Evolutionary conservation across 2,888 invertebrate genomes (phyloP).

Genomic region (Trachelus iudaicus): DNA sequence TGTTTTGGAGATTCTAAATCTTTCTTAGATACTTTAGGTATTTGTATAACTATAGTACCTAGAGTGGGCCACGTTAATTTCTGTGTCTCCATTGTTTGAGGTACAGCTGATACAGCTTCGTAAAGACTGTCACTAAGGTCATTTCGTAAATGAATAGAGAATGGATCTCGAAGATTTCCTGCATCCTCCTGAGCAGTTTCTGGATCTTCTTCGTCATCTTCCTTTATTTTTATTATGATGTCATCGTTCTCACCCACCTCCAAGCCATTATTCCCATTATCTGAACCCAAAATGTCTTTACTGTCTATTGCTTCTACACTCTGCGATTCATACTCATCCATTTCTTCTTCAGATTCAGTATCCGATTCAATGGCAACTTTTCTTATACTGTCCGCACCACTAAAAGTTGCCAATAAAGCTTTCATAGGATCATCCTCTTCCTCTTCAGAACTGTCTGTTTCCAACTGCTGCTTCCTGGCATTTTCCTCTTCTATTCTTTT

Average conservation of each 20-base stretch:
- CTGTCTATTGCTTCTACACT: not conserved
- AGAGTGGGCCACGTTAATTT: slow-evolving; percentile 73
- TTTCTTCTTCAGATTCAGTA: slow-evolving; percentile 48
- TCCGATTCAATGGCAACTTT: slow-evolving; percentile 59
- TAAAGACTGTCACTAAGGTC: slow-evolving; percentile 76
- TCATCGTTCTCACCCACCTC: slow-evolving; percentile 28
- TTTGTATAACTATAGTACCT: slow-evolving; percentile 72
- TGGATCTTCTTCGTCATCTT: slow-evolving; percentile 55
- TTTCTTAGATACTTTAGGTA: slow-evolving; percentile 67
- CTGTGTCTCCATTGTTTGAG: slow-evolving; percentile 63
- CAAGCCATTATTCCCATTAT: slow-evolving; percentile 23
- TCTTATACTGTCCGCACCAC: slow-evolving; percentile 31
- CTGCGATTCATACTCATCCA: not conserved
- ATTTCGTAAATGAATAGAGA: slow-evolving; percentile 75
- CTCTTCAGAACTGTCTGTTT: slow-evolving; percentile 66
- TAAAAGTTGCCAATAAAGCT: slow-evolving; percentile 69
- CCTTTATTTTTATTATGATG: slow-evolving; percentile 27
- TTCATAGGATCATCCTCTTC: slow-evolving; percentile 69
- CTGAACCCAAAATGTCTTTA: slow-evolving; percentile 10
- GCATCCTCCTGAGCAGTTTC: slow-evolving; percentile 61
- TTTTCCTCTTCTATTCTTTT: slow-evolving; percentile 65
- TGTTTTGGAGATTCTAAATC: slow-evolving; percentile 43
- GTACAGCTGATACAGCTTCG: slow-evolving; percentile 69
- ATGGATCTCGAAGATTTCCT: slow-evolving; percentile 70
- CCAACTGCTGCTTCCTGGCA: slow-evolving; percentile 64